Evolutionary conservation across 2,888 invertebrate species (phyloP).

Genomic region (Micoletzkya japonica): DNA sequence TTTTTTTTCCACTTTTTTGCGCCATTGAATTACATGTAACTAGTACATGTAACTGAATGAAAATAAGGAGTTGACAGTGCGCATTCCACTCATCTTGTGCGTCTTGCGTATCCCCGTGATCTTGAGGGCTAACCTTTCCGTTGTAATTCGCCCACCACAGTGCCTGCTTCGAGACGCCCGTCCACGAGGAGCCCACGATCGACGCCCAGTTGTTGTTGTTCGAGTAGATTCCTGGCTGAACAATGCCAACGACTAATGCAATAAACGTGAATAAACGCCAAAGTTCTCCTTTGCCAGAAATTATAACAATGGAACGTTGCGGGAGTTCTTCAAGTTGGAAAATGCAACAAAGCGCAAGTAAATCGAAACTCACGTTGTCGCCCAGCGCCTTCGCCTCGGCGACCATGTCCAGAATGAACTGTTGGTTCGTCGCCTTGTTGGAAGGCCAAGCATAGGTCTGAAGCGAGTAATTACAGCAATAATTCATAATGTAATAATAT

Average conservation of each 20-base stretch:
- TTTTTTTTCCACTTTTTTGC: neutral
- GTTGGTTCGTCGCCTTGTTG: slow-evolving; percentile 32
- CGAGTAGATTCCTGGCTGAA: slow-evolving; percentile 33
- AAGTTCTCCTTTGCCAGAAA: neutral
- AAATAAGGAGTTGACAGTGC: no score
- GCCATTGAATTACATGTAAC: no score
- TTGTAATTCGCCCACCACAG: slow-evolving; percentile 46
- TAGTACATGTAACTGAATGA: no score
- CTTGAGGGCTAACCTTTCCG: slow-evolving; percentile 3
- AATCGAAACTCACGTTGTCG: neutral
- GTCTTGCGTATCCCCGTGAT: neutral
- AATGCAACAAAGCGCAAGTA: neutral
- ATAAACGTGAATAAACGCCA: neutral
- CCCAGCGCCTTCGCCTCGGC: slow-evolving; percentile 20
- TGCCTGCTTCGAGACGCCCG: slow-evolving; percentile 32
- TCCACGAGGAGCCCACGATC: slow-evolving; percentile 40
- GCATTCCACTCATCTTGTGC: no score
- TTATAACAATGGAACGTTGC: neutral
- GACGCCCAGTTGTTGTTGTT: slow-evolving; percentile 39
- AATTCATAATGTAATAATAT: no score
- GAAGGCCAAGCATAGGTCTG: slow-evolving; percentile 31
- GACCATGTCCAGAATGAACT: slow-evolving; percentile 37
- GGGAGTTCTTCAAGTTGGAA: neutral
- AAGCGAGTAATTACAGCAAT: neutral
- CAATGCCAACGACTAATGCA: neutral